Conservation (phyloP, 2,888 invertebrate species). For the Drosophila setosimentum region DNA sequence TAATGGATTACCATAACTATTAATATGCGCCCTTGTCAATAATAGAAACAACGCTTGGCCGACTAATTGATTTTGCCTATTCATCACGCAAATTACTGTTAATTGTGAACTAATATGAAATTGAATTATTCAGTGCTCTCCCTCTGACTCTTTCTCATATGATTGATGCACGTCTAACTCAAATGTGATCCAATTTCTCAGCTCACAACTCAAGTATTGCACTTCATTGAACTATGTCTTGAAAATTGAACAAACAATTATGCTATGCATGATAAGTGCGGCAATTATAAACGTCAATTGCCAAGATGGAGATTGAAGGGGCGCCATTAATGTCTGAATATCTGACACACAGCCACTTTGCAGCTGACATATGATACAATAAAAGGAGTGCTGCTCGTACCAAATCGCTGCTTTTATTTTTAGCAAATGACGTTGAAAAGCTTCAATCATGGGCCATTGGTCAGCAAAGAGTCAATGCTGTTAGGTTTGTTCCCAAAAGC, state of each 20-base stretch:
- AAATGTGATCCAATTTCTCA: not conserved
- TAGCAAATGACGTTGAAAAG: conserved; percentile 59
- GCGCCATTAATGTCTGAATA: conserved; percentile 29
- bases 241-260: conserved; percentile 42
- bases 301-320: conserved; percentile 8
- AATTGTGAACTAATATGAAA: conserved; percentile 70
- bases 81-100: conserved; percentile 75
- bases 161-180: not conserved
- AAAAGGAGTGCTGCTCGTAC: conserved; percentile 14
- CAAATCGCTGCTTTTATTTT: conserved; percentile 46
- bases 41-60: conserved; percentile 26
- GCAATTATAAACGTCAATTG: conserved; percentile 49
- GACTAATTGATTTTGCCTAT: conserved; percentile 76
- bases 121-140: conserved; percentile 42
- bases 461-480: conserved; percentile 10
- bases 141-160: not conserved
- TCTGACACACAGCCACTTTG: conserved; percentile 13
- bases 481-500: conserved; percentile 17
- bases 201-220: too few species aligned
- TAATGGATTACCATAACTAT: conserved; percentile 60
- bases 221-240: conserved; percentile 17
- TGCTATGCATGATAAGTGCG: conserved; percentile 43
- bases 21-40: conserved; percentile 70
- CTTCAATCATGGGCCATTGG: conserved; percentile 62
- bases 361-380: conserved; percentile 28